Percentiles rank a stretch among this genome's conserved stretches.
phyloP scores from a whole-genome alignment of 2,113 vertebrate species.

The Dinomys branickii region DNA sequence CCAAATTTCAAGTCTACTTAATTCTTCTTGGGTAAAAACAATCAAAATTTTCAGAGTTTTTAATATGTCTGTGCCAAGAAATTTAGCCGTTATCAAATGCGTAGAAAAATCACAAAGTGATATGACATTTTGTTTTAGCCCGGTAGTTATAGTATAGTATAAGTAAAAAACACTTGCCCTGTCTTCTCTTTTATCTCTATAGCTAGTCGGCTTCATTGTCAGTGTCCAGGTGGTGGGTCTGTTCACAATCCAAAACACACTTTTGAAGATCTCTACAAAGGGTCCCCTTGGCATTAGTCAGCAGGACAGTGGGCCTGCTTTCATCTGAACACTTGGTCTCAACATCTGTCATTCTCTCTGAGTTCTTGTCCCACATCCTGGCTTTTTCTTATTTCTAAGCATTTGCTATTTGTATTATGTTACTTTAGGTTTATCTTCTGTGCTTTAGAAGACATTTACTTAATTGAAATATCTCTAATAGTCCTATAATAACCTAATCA shows the following conservation, averaged over 20 bases:
- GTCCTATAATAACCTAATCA: background rate
- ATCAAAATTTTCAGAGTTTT: background rate
- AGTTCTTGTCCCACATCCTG: background rate
- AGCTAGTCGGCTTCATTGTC: constrained; percentile 39
- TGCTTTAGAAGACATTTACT: background rate
- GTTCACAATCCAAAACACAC: constrained; percentile 54
- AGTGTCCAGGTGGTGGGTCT: constrained; percentile 59
- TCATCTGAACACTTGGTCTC: constrained; percentile 52
- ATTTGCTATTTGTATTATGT: constrained; percentile 5
- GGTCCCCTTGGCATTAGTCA: constrained; percentile 53
- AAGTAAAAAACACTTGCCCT: background rate
- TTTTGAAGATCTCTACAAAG: constrained; percentile 62
- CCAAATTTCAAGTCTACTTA: background rate
- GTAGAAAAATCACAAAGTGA: background rate
- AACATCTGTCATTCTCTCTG: constrained; percentile 64
- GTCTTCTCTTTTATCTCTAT: constrained; percentile 20
- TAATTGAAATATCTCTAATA: background rate
- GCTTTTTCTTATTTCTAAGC: constrained; percentile 49
- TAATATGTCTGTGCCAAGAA: background rate
- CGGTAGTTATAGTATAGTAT: background rate
- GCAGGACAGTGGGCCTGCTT: constrained; percentile 42
- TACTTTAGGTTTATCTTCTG: background rate
- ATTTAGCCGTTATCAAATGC: background rate
- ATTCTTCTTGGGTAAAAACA: background rate
- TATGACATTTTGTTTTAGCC: background rate